These are phyloP conservation scores for Archips xylosteana DNA, from an alignment of 2,888 invertebrate species.

Conservation along the genomic window DNA sequence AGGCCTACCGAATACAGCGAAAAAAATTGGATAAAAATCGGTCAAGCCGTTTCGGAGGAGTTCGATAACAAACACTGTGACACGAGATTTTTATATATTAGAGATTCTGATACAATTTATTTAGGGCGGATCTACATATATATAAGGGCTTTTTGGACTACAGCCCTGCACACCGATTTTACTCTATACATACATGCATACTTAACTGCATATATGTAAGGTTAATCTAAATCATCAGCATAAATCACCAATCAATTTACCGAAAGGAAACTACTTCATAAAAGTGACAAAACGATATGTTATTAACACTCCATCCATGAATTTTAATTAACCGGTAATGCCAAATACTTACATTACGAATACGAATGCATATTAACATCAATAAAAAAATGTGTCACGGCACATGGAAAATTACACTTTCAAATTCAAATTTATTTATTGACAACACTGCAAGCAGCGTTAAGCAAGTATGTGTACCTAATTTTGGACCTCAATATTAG, in stretches of 20 bases:
- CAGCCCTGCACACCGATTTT: too few species aligned
- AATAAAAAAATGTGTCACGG: background rate
- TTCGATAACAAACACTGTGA: too few species aligned
- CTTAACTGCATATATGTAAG: slow-evolving; percentile 5
- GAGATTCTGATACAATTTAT: too few species aligned
- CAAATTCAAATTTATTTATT: background rate
- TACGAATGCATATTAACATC: background rate
- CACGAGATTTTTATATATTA: too few species aligned
- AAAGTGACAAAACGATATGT: slow-evolving; percentile 26
- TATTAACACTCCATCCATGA: slow-evolving; percentile 24
- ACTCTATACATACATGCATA: background rate
- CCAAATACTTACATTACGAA: slow-evolving; percentile 4
- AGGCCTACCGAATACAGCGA: too few species aligned
- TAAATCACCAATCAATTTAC: slow-evolving; percentile 11
- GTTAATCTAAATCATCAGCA: slow-evolving; percentile 6
- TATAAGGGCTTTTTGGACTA: too few species aligned
- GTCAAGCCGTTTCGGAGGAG: too few species aligned
- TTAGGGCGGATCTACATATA: too few species aligned
- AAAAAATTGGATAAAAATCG: too few species aligned
- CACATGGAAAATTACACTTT: background rate
- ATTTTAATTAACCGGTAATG: slow-evolving; percentile 17
- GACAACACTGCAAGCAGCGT: background rate
- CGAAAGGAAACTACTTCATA: slow-evolving; percentile 17
- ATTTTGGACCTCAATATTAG: too few species aligned
- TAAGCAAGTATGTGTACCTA: too few species aligned